Conservation (phyloP, 1,140 invertebrate genomes). For the Nasonia vitripennis region DNA sequence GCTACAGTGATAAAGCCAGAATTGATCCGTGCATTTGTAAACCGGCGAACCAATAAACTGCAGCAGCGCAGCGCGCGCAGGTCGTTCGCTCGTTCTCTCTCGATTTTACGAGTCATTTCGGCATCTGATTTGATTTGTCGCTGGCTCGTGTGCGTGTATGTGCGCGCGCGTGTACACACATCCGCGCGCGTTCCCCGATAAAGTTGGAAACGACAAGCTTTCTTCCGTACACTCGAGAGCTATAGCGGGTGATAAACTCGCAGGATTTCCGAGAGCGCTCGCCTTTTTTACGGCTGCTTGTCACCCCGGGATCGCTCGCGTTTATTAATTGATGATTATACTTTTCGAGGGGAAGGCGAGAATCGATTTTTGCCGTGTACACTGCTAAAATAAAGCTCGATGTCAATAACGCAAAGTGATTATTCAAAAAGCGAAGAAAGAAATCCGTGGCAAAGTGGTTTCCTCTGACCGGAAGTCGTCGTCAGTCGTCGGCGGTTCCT, state of each 20-base stretch:
- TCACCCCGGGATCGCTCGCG: too few species aligned
- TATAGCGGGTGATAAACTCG: not conserved
- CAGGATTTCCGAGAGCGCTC: not conserved
- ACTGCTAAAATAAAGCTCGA: too few species aligned
- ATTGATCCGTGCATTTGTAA: constrained; percentile 63
- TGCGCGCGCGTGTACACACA: not conserved
- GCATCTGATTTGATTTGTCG: constrained; percentile 55
- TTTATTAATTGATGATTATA: too few species aligned
- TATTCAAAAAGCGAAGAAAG: too few species aligned
- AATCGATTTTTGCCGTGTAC: too few species aligned
- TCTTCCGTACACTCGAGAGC: not conserved
- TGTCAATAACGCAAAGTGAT: too few species aligned
- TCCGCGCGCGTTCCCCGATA: not conserved
- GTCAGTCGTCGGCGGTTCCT: not conserved
- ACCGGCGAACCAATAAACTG: constrained; percentile 53
- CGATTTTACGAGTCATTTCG: constrained; percentile 60
- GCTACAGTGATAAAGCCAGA: constrained; percentile 56
- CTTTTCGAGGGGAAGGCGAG: too few species aligned
- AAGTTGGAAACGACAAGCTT: constrained; percentile 28
- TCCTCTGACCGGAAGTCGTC: too few species aligned
- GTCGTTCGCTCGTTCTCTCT: constrained; percentile 32
- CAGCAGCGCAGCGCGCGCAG: not conserved
- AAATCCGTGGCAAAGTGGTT: too few species aligned
- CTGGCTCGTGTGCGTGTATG: not conserved
- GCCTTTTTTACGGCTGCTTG: too few species aligned